Evolutionary conservation across 2,888 invertebrate genomes (phyloP), one percentile per base, ranked within the genome.

Genomic region (Mesorhabditis belari): DNA sequence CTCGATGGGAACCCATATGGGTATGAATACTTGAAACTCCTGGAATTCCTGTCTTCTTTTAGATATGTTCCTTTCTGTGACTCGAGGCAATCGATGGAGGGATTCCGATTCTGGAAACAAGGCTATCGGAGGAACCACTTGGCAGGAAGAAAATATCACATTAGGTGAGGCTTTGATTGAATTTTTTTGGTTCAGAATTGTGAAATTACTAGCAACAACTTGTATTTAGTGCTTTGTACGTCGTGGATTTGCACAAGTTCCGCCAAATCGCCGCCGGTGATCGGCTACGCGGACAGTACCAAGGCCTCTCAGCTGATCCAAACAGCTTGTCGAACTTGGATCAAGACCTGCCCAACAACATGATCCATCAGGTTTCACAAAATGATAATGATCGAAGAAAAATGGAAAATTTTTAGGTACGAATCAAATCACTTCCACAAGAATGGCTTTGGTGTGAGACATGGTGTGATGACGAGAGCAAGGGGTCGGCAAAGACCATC

Each of bases 371-470:
- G 85, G 44, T 35, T 17, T 35, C n/a, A 9, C 12, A 35, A 35
- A 35, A 1, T 9, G 44, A 3, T 6, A 28, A 28, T 26, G 69
- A 64, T 9, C 57, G n/a, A 35, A 35, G 12, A 17, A n/a, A 17
- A n/a, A 35, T n/a, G n/a, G n/a, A n/a, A n/a, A n/a, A n/a, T n/a
- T 35, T 35, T 35, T 35, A 35, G 44, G 94, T 94, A 60, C 68
- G 91, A 5, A 95, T 98, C 71, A 98, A 96, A 83, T 94, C 95
- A 0, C 85, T 98, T 76, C 98, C 98, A 0, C 96, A 98, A 81
- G 96, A 98, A 82, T 99, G 98, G 98, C 85, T 99, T 63, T 98
- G 95, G 95, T 99, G 98, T 82, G 96, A 98, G 85, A 99, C 98
- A 0, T 98, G 98, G 98, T 98, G 98, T 82, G 91, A 91, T 78